Percentiles rank a stretch among this genome's conserved stretches.
These are phyloP conservation scores for Andrena fulva DNA, from an alignment of 2,888 invertebrate genomes.

Conservation along the genomic window DNA sequence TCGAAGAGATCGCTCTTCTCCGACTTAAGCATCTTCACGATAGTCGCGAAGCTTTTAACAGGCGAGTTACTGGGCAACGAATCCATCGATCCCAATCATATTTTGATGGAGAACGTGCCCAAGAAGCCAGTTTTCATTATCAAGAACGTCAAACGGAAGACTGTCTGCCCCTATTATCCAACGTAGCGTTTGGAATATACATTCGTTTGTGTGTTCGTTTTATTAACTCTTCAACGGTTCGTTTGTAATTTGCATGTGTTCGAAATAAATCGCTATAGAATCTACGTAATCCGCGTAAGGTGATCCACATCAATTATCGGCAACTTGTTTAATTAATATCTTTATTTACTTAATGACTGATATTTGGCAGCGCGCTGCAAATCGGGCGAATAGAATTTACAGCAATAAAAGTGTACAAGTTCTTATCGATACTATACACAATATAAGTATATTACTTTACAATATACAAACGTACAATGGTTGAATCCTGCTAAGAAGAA, in stretches of 20 bases:
- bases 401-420: slow-evolving; percentile 59
- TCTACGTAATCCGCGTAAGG: not conserved
- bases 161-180: slow-evolving; percentile 20
- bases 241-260: slow-evolving; percentile 10
- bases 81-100: slow-evolving; percentile 64
- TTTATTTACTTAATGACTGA: slow-evolving; percentile 62
- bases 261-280: slow-evolving; percentile 2
- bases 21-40: slow-evolving; percentile 66
- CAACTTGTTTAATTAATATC: slow-evolving; percentile 38
- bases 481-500: slow-evolving; percentile 22
- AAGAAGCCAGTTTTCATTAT: slow-evolving; percentile 79
- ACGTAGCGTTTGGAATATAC: slow-evolving; percentile 6
- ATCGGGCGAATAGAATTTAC: slow-evolving; percentile 59
- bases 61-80: slow-evolving; percentile 77
- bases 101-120: slow-evolving; percentile 71
- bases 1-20: slow-evolving; percentile 35
- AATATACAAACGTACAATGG: slow-evolving; percentile 66
- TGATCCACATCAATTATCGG: slow-evolving; percentile 61
- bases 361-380: slow-evolving; percentile 68
- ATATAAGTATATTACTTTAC: slow-evolving; percentile 67
- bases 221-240: not conserved
- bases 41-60: slow-evolving; percentile 73
- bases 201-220: not conserved
- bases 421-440: slow-evolving; percentile 63
- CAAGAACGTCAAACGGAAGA: slow-evolving; percentile 72